A percentile compares a stretch with the other conserved stretches of the same genome.
Conservation (phyloP, 2,797 vertebrate genomes). For the Pseudopleuronectes americanus region DNA sequence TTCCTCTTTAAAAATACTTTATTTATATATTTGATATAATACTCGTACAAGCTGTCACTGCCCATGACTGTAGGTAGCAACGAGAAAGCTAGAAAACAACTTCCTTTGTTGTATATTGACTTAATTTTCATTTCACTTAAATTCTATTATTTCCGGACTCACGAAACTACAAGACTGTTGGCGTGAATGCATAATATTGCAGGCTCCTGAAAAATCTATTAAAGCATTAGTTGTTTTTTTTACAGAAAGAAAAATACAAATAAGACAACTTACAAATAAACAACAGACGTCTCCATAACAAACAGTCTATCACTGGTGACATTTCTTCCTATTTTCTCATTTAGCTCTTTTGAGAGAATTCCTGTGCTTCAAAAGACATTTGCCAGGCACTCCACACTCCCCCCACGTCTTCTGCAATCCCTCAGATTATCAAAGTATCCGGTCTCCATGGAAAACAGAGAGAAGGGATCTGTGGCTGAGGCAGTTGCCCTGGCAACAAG, state of each 20-base stretch:
- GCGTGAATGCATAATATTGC: too few relatives aligned
- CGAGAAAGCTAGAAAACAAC: neutral
- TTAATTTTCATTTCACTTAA: neutral
- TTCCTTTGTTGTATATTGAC: neutral
- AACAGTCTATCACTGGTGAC: slow-evolving; percentile 30
- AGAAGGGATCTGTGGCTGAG: slow-evolving; percentile 71
- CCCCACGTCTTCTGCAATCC: slow-evolving; percentile 75
- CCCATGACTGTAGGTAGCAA: too few relatives aligned
- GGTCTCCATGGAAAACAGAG: slow-evolving; percentile 77
- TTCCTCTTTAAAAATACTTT: neutral
- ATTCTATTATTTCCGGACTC: neutral
- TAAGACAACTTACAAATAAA: slow-evolving; percentile 5
- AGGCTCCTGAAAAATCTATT: too few relatives aligned
- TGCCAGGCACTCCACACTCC: slow-evolving; percentile 65
- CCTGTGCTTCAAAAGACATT: slow-evolving; percentile 67
- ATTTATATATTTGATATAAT: too few relatives aligned
- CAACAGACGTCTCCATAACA: slow-evolving; percentile 26
- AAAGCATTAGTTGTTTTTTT: neutral
- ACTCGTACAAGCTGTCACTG: too few relatives aligned
- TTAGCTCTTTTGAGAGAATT: slow-evolving; percentile 62
- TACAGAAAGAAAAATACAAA: slow-evolving; percentile 2
- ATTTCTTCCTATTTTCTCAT: slow-evolving; percentile 43
- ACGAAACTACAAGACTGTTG: too few relatives aligned
- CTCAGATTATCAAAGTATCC: slow-evolving; percentile 83
- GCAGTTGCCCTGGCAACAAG: slow-evolving; percentile 82